Base-by-base conservation (phyloP, 2,888 invertebrate genomes). In the Phortica okadai region DNA sequence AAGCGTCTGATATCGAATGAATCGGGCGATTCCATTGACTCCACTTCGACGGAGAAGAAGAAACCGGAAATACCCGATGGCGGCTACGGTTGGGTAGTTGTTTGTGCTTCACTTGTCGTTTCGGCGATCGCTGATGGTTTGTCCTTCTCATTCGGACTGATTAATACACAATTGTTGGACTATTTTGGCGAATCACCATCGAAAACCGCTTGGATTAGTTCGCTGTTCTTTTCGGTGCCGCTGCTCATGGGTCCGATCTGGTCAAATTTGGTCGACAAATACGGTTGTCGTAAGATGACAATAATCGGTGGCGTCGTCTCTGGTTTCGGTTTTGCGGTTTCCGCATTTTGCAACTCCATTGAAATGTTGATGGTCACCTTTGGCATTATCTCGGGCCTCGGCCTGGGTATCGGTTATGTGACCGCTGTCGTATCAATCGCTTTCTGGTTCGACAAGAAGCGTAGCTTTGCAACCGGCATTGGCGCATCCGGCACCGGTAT, bases 51-150 rank as follows among this genome's bases (percentile, higher is more conserved):
- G 14, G 90, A 90, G 25, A 91, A 90, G 80, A 92, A 91, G 80
- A 86, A 90, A 70, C 89, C 90, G 33, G 89, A 89, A 82, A 92
- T 92, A 79, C 92, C 92, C 0, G 92, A 92, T 79, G 92, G 92
- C 14, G 92, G 92, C 21, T 92, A 90, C 76, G 92, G 92, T 11
- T 92, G 92, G 92, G 90, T 91, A 50, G 96, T 98, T 1, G 98
- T 98, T 0, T 91, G 95, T 58, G 95, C 97, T 4, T 96, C 97
- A 0, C 94, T 98, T 82, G 90, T 97, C 62, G 95, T 97, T 76
- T 97, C 97, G 25, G 94, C 97, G 92, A 95, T 98, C 72, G 97
- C 97, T 58, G 98, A 98, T 91, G 98, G 98, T 0, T 94, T 98
- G 76, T 97, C 97, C 73, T 97, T 98, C 90, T 97, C 97, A 1